These are phyloP conservation scores for Torymus tubicola DNA, from an alignment of 2,888 invertebrate species.

Conservation along the genomic window DNA sequence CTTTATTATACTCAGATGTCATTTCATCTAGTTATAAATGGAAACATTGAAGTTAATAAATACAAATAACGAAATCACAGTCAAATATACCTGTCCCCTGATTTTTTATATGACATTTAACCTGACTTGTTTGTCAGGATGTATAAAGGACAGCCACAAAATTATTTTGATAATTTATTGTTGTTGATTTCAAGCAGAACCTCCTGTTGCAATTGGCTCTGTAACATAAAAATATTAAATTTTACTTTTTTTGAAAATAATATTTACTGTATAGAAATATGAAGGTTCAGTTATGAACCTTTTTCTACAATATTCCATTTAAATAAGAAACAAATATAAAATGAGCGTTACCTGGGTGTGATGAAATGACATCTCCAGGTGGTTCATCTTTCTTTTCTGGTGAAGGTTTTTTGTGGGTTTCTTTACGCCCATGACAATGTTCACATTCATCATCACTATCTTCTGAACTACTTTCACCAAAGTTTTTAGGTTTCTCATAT, in stretches of 20 bases:
- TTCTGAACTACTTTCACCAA: slow-evolving; percentile 93
- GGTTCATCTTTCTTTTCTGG: slow-evolving; percentile 65
- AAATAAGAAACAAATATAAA: no score
- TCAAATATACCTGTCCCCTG: slow-evolving; percentile 39
- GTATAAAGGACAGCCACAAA: slow-evolving; percentile 15
- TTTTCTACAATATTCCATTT: no score
- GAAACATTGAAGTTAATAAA: slow-evolving; percentile 54
- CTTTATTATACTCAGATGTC: slow-evolving; percentile 23
- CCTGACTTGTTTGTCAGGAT: slow-evolving; percentile 9
- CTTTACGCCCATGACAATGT: slow-evolving; percentile 87
- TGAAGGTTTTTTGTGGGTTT: slow-evolving; percentile 69
- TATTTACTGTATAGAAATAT: background rate
- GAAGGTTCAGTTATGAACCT: no score
- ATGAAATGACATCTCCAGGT: slow-evolving; percentile 63
- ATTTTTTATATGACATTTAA: slow-evolving; percentile 41
- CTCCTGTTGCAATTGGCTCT: slow-evolving; percentile 69
- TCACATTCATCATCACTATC: slow-evolving; percentile 91
- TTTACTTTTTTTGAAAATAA: slow-evolving; percentile 14
- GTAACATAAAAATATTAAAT: slow-evolving; percentile 53
- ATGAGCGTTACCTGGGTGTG: slow-evolving; percentile 65
- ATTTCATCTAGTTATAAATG: slow-evolving; percentile 29
- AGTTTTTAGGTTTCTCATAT: slow-evolving; percentile 91
- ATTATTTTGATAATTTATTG: slow-evolving; percentile 32
- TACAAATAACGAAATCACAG: slow-evolving; percentile 60
- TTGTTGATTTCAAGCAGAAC: slow-evolving; percentile 60